Conservation (phyloP, 2,888 invertebrate genomes). For the Amiota mariae region DNA sequence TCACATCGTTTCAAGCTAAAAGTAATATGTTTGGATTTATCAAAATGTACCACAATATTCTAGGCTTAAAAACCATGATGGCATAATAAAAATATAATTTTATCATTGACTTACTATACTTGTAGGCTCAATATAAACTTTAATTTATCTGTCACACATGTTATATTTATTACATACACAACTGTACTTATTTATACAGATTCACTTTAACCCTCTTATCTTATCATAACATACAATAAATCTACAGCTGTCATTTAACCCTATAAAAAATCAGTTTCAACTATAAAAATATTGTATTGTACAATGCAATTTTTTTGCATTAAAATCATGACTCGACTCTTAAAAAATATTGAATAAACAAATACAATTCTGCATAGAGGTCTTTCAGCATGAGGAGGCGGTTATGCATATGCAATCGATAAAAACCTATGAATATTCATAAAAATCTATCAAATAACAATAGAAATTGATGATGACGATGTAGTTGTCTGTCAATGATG, state of each 20-base stretch:
- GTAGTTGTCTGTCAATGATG: slow-evolving; percentile 52
- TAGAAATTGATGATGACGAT: slow-evolving; percentile 62
- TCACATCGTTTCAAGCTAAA: no score
- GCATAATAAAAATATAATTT: no score
- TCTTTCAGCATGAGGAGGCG: neutral
- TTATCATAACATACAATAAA: neutral
- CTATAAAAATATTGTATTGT: neutral
- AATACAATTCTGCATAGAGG: slow-evolving; percentile 51
- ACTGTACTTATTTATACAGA: neutral
- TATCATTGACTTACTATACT: no score
- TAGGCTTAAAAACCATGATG: no score
- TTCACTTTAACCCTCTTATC: neutral
- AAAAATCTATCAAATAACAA: slow-evolving; percentile 57
- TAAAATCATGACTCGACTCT: slow-evolving; percentile 58
- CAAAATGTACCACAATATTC: no score
- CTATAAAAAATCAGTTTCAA: neutral
- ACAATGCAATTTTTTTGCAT: slow-evolving; percentile 39
- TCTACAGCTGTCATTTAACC: slow-evolving; percentile 14
- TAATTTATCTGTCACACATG: no score
- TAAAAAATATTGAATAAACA: slow-evolving; percentile 50
- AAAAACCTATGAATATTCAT: slow-evolving; percentile 65
- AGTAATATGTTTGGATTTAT: no score
- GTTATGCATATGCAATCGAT: slow-evolving; percentile 23
- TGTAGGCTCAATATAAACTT: no score
- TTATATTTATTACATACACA: neutral